Evolutionary conservation across 2,888 invertebrate genomes (phyloP).

Genomic region (Cryptophagus acutangulus): DNA sequence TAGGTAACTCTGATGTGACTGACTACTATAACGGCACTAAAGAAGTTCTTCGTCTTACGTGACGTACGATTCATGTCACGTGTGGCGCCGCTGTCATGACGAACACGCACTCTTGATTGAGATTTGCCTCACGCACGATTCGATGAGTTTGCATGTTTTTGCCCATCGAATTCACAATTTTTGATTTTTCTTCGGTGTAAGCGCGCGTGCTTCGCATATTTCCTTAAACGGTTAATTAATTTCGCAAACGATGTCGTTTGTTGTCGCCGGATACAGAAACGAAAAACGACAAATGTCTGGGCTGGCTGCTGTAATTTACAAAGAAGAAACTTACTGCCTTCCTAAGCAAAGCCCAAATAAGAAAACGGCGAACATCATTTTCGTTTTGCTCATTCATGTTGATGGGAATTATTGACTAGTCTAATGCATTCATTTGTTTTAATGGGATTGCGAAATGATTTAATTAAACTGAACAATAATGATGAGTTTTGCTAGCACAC

Average conservation of each 20-base stretch:
- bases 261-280: constrained; percentile 25
- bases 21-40: too few relatives aligned
- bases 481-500: constrained; percentile 19
- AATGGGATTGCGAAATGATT: constrained; percentile 25
- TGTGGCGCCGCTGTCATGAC: constrained; percentile 33
- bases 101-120: constrained; percentile 29
- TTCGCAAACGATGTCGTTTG: constrained; percentile 27
- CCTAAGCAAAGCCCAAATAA: too few relatives aligned
- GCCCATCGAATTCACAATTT: constrained; percentile 25
- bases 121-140: constrained; percentile 30
- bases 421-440: constrained; percentile 18
- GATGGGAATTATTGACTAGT: too few relatives aligned
- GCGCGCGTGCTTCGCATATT: constrained; percentile 15
- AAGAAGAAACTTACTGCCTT: too few relatives aligned
- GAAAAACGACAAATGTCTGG: too few relatives aligned
- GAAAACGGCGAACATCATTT: too few relatives aligned
- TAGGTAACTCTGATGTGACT: too few relatives aligned
- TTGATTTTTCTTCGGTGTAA: constrained; percentile 25
- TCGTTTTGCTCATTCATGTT: too few relatives aligned
- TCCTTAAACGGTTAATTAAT: constrained; percentile 29
- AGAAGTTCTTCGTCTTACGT: too few relatives aligned
- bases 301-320: too few relatives aligned
- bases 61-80: constrained; percentile 32
- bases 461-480: constrained; percentile 24
- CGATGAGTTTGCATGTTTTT: constrained; percentile 33